A percentile compares a stretch with the other conserved stretches of the same genome.
Evolutionary conservation across 2,888 invertebrate genomes (phyloP).

Genomic region (Poecilobothrus nobilitatus): DNA sequence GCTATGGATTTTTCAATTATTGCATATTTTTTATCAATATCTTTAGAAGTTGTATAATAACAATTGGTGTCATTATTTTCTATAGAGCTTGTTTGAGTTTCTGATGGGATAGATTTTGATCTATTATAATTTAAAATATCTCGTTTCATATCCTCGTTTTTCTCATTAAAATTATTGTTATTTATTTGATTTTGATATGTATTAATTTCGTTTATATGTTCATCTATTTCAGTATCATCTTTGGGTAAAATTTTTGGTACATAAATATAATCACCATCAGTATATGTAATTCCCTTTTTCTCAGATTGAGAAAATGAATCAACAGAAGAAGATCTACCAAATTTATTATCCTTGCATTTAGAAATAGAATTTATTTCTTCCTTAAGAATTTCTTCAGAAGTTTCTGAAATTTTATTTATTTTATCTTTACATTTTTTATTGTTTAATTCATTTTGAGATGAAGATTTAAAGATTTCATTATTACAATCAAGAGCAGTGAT

Average conservation of each 20-base stretch:
- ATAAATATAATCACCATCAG: conserved; percentile 20
- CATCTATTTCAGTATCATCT: neutral
- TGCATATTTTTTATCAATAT: conserved; percentile 33
- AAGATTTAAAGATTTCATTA: too few relatives aligned
- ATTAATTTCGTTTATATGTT: neutral
- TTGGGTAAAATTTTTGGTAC: conserved; percentile 10
- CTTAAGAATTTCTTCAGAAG: too few relatives aligned
- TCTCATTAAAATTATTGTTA: neutral
- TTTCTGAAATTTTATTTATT: too few relatives aligned
- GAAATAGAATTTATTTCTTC: too few relatives aligned
- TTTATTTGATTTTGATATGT: neutral
- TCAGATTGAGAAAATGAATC: neutral
- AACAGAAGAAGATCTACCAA: neutral
- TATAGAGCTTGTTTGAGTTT: neutral
- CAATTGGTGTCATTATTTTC: neutral
- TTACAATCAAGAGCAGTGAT: neutral
- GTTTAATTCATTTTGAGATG: too few relatives aligned
- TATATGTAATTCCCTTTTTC: neutral
- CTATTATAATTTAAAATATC: neutral
- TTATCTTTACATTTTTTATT: too few relatives aligned
- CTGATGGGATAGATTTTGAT: neutral
- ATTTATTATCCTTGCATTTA: neutral
- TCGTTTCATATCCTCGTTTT: neutral
- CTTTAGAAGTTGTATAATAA: neutral
- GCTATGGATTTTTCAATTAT: conserved; percentile 40